phyloP scores from a whole-genome alignment of 2,113 vertebrate genomes.

The Spilogale gracilis region DNA sequence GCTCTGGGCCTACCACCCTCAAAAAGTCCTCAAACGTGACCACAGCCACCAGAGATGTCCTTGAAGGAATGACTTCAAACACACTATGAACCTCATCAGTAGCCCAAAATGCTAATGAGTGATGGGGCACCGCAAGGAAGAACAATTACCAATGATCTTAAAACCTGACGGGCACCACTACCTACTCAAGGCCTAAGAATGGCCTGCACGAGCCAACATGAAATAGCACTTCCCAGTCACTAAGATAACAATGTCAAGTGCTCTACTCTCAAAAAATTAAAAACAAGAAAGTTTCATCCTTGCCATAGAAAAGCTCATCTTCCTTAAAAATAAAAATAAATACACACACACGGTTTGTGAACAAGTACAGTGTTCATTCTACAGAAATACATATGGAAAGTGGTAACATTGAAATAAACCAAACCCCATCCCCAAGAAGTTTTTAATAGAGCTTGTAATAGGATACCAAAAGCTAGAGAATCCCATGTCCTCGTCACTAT shows the following conservation, averaged over 20 bases:
- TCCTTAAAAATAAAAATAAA: constrained; percentile 5
- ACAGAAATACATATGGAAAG: not conserved
- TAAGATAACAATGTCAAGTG: not conserved
- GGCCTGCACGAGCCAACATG: not conserved
- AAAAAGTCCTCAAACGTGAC: not conserved
- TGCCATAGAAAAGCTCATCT: not conserved
- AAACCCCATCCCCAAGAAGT: not conserved
- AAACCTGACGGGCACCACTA: not conserved
- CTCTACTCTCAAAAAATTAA: not conserved
- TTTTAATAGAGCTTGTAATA: not conserved
- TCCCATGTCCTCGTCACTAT: not conserved
- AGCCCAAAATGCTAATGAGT: not conserved
- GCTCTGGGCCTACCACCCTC: not conserved
- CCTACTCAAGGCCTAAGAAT: not conserved
- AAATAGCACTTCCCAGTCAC: not conserved
- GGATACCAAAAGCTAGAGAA: not conserved
- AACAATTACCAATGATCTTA: not conserved
- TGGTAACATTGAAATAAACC: not conserved
- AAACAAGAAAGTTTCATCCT: not conserved
- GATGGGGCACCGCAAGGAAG: not conserved
- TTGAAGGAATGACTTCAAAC: not conserved
- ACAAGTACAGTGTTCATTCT: not conserved
- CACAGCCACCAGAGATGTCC: not conserved
- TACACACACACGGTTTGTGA: not conserved
- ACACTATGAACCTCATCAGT: not conserved